These are phyloP conservation scores for Trichopoda pennipes DNA, from an alignment of 2,888 invertebrate genomes.

Conservation along the genomic window DNA sequence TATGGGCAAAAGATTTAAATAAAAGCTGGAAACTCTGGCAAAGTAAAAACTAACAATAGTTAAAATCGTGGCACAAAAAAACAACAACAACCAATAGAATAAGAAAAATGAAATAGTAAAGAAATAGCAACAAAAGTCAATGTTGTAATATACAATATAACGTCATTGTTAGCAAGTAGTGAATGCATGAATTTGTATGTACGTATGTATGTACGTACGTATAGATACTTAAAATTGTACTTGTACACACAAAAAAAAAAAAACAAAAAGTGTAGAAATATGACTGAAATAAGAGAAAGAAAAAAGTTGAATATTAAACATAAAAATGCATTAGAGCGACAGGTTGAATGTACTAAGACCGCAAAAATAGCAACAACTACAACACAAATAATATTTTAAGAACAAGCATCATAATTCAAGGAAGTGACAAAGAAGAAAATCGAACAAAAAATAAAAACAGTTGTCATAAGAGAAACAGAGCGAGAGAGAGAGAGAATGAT, in stretches of 20 bases:
- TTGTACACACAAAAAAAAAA: constrained; percentile 7
- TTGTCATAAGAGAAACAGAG: not conserved
- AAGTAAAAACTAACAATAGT: constrained; percentile 11
- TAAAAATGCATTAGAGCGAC: constrained; percentile 65
- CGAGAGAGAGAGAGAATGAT: not conserved
- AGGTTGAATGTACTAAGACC: constrained; percentile 67
- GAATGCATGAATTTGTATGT: constrained; percentile 13
- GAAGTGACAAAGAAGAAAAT: constrained; percentile 41
- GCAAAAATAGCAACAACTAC: constrained; percentile 30
- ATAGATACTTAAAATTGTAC: constrained; percentile 32
- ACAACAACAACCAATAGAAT: not conserved
- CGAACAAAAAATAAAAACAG: not conserved
- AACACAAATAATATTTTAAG: not conserved
- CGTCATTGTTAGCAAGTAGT: constrained; percentile 53
- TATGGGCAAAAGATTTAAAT: no score
- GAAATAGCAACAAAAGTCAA: constrained; percentile 57
- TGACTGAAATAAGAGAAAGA: not conserved
- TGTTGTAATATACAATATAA: constrained; percentile 56
- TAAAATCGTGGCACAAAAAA: not conserved
- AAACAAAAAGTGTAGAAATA: constrained; percentile 1
- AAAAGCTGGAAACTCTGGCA: no score
- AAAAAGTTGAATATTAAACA: constrained; percentile 59
- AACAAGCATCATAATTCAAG: constrained; percentile 53
- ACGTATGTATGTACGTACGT: not conserved
- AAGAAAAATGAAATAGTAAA: not conserved